A percentile compares a stretch with the other conserved stretches of the same genome.
These are phyloP conservation scores for Catostylus mosaicus DNA, from an alignment of 30 jellyfish, hydroid and myxozoan species.

Conservation along the genomic window DNA sequence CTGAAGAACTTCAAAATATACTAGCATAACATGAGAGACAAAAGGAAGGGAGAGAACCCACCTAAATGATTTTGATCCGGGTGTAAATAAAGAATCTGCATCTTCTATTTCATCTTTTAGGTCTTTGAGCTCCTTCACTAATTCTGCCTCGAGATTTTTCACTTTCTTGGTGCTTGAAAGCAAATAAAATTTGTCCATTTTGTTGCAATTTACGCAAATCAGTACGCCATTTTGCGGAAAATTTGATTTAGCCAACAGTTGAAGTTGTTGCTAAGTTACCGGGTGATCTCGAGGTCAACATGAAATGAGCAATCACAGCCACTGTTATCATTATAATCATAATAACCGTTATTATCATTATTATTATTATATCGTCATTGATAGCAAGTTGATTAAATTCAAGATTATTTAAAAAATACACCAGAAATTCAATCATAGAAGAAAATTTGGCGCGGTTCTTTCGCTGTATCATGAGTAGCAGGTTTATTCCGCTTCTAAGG, in stretches of 20 bases:
- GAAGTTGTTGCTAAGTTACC: slow-evolving; percentile 1
- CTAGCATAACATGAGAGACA: too few species aligned
- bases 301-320: slow-evolving; percentile 13
- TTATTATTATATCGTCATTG: too few species aligned
- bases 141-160: slow-evolving; percentile 61
- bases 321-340: too few species aligned
- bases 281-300: slow-evolving; percentile 8
- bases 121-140: slow-evolving; percentile 75
- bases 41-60: not conserved
- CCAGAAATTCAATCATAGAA: too few species aligned
- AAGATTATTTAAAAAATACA: too few species aligned
- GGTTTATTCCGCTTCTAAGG: too few species aligned
- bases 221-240: slow-evolving; percentile 11
- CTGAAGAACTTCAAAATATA: too few species aligned
- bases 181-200: slow-evolving; percentile 73
- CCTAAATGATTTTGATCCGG: slow-evolving; percentile 44
- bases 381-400: too few species aligned
- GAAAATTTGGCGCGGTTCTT: too few species aligned
- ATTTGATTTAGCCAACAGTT: too few species aligned
- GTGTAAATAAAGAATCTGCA: slow-evolving; percentile 30
- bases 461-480: too few species aligned
- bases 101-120: slow-evolving; percentile 74
- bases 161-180: slow-evolving; percentile 71
- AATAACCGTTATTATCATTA: too few species aligned
- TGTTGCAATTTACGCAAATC: not conserved